phyloP scores from a whole-genome alignment of 2,888 invertebrate genomes.

The Limnephilus rhombicus region DNA sequence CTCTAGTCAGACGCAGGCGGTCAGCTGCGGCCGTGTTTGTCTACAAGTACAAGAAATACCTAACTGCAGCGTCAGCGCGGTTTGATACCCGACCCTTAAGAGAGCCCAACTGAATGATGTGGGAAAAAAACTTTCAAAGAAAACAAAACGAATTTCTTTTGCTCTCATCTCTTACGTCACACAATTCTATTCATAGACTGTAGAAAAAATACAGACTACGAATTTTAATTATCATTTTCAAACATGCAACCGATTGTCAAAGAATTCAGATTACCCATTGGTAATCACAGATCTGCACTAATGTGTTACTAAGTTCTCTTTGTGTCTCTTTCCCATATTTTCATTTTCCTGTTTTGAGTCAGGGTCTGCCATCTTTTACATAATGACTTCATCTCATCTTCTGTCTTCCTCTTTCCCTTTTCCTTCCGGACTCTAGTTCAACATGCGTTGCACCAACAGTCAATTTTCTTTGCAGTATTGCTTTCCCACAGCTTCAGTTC shows the following conservation, averaged over 20 bases:
- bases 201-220: neutral
- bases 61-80: too few relatives aligned
- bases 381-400: neutral
- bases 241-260: too few relatives aligned
- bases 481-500: neutral
- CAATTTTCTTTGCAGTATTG: neutral
- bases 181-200: neutral
- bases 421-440: neutral
- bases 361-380: neutral
- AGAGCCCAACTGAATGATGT: neutral
- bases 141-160: neutral
- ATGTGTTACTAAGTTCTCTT: too few relatives aligned
- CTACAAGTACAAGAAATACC: too few relatives aligned
- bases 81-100: too few relatives aligned
- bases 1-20: too few relatives aligned
- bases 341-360: too few relatives aligned
- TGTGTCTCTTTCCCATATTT: too few relatives aligned
- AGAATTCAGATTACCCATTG: too few relatives aligned
- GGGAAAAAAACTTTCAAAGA: neutral
- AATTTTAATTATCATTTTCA: neutral
- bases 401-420: neutral
- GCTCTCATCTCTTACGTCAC: neutral
- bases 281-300: too few relatives aligned
- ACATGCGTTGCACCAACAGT: neutral
- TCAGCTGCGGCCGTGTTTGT: too few relatives aligned